A percentile compares a stretch with the other conserved stretches of the same genome.
Evolutionary conservation across 2,888 invertebrate genomes (phyloP).

Genomic region (Polylopha cassiicola): DNA sequence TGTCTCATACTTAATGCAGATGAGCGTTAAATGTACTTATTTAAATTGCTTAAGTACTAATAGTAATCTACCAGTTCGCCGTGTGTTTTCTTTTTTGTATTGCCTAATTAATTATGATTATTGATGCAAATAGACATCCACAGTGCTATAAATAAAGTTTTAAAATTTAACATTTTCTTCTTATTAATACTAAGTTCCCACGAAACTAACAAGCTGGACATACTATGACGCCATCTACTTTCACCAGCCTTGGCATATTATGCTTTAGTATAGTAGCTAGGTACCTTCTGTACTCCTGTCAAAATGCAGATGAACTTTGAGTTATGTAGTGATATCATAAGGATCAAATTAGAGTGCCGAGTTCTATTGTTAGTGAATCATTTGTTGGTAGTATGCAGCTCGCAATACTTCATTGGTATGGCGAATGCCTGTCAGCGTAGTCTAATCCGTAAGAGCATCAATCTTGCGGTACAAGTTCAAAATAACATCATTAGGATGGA

Average conservation of each 20-base stretch:
- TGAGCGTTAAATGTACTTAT: too few relatives aligned
- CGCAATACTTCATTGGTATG: conserved; percentile 30
- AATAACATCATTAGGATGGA: conserved; percentile 32
- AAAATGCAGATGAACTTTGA: conserved; percentile 8
- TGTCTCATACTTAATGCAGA: too few relatives aligned
- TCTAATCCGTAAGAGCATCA: conserved; percentile 32
- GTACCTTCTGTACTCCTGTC: conserved; percentile 4
- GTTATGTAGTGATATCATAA: conserved; percentile 3
- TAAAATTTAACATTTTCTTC: too few relatives aligned
- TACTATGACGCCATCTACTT: conserved; percentile 55
- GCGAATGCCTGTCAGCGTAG: conserved; percentile 24
- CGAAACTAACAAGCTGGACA: conserved; percentile 7
- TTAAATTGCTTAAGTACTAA: too few relatives aligned
- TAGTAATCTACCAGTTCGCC: too few relatives aligned
- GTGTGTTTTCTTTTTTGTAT: too few relatives aligned
- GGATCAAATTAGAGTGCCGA: conserved; percentile 4
- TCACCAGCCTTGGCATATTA: conserved; percentile 62
- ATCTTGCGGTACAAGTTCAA: conserved; percentile 18
- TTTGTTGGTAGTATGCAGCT: conserved; percentile 4
- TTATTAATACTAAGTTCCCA: conserved; percentile 4
- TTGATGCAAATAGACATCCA: too few relatives aligned
- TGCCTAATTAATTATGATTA: too few relatives aligned
- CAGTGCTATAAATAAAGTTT: too few relatives aligned
- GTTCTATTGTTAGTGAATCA: conserved; percentile 1
- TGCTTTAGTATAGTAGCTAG: conserved; percentile 4